Percentiles rank a stretch among this genome's conserved stretches.
Conservation (phyloP, 2,888 invertebrate species). For the Cremastinae sp. region DNA sequence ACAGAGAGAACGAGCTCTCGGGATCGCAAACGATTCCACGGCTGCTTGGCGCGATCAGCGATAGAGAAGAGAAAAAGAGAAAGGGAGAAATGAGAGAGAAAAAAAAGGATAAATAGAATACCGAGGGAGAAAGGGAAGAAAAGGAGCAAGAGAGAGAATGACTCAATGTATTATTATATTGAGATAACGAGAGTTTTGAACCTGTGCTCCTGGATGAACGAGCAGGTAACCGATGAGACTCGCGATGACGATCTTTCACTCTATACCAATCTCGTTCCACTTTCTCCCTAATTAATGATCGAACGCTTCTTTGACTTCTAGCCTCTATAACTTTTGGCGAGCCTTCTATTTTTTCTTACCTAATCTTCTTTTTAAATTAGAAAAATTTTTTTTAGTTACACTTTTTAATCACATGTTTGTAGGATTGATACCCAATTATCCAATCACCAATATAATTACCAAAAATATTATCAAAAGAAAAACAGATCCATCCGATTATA, state of each 20-base stretch:
- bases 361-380: background rate
- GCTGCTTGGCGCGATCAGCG: constrained; percentile 5
- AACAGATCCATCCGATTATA: no score
- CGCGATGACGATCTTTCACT: constrained; percentile 46
- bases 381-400: no score
- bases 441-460: no score
- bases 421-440: no score
- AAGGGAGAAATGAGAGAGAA: constrained; percentile 4
- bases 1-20: constrained; percentile 11
- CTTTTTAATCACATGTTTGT: no score
- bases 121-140: background rate
- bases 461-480: no score
- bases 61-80: background rate
- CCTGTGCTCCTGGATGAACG: constrained; percentile 28
- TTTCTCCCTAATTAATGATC: constrained; percentile 67
- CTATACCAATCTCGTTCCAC: constrained; percentile 60
- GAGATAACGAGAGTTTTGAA: constrained; percentile 40
- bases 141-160: constrained; percentile 16
- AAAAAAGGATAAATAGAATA: background rate
- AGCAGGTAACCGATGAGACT: constrained; percentile 37
- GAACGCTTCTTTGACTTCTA: constrained; percentile 34
- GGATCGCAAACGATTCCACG: constrained; percentile 24
- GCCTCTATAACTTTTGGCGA: constrained; percentile 25
- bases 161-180: constrained; percentile 15
- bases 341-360: no score